These are phyloP conservation scores for Idaea dimidiata DNA, from an alignment of 2,888 invertebrate species.

Conservation along the genomic window DNA sequence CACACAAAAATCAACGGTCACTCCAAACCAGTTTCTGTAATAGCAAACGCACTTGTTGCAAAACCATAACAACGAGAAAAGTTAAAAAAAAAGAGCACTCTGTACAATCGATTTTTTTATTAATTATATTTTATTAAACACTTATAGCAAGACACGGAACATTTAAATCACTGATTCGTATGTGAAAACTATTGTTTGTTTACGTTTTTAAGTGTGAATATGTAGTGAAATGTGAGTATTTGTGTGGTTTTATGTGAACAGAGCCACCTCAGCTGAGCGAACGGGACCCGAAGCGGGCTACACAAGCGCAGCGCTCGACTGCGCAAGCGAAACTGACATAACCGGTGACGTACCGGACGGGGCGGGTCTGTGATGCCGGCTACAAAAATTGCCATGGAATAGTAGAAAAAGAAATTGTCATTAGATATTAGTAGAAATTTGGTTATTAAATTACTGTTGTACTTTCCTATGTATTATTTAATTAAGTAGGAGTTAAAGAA, in stretches of 20 bases:
- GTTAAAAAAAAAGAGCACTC: conserved; percentile 56
- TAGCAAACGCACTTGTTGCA: conserved; percentile 67
- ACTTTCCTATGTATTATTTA: background rate
- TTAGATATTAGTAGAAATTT: background rate
- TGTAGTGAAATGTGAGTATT: conserved; percentile 19
- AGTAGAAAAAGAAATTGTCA: background rate
- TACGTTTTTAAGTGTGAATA: conserved; percentile 23
- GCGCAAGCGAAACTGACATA: conserved; percentile 61
- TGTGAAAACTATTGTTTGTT: conserved; percentile 45
- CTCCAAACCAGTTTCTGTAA: conserved; percentile 63
- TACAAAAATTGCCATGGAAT: conserved; percentile 17
- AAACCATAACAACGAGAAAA: conserved; percentile 59
- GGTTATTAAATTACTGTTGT: background rate
- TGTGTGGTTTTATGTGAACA: conserved; percentile 58
- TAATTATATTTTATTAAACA: conserved; percentile 41
- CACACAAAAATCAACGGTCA: conserved; percentile 71
- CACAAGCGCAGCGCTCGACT: conserved; percentile 54
- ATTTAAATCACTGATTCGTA: conserved; percentile 44
- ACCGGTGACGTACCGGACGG: conserved; percentile 35
- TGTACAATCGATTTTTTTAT: conserved; percentile 66
- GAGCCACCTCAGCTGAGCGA: conserved; percentile 46
- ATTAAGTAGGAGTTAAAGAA: too few species aligned
- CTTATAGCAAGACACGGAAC: conserved; percentile 29
- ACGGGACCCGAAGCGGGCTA: conserved; percentile 23
- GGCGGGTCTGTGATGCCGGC: conserved; percentile 36